phyloP scores from a whole-genome alignment of 1,140 invertebrate species.

The Episyrphus balteatus region DNA sequence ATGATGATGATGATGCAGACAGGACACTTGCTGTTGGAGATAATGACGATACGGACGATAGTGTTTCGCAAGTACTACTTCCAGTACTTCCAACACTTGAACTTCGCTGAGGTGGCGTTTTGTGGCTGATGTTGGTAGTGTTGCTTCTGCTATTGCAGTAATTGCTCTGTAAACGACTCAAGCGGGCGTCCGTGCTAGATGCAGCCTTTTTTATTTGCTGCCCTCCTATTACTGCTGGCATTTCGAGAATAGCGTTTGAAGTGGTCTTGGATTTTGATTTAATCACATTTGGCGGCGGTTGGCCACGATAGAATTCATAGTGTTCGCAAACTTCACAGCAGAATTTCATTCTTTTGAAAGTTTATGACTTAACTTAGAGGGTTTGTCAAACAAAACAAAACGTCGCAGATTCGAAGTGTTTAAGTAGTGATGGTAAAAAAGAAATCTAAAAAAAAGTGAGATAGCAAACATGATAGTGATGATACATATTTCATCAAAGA shows the following conservation, averaged over 20 bases:
- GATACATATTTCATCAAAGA: too few species aligned
- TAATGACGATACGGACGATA: constrained; percentile 17
- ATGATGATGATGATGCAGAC: not conserved
- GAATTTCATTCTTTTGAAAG: too few species aligned
- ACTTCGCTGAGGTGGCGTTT: constrained; percentile 15
- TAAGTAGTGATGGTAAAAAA: too few species aligned
- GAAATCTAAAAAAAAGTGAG: too few species aligned
- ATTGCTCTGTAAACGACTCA: not conserved
- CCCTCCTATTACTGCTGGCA: constrained; percentile 11
- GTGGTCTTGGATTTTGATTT: constrained; percentile 3
- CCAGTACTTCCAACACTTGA: constrained; percentile 33
- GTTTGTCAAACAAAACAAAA: too few species aligned
- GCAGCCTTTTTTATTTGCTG: constrained; percentile 14
- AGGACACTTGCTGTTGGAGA: constrained; percentile 9
- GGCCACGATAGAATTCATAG: too few species aligned
- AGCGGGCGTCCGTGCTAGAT: constrained; percentile 12
- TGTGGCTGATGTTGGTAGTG: constrained; percentile 10
- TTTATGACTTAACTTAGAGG: too few species aligned
- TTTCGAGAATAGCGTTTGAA: not conserved
- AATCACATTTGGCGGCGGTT: too few species aligned
- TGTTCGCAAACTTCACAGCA: too few species aligned
- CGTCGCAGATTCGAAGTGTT: too few species aligned
- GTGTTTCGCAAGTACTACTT: constrained; percentile 28
- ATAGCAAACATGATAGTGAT: too few species aligned
- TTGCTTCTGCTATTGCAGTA: constrained; percentile 8